These are phyloP conservation scores for Troides helena DNA, from an alignment of 2,888 invertebrate species.

Conservation along the genomic window DNA sequence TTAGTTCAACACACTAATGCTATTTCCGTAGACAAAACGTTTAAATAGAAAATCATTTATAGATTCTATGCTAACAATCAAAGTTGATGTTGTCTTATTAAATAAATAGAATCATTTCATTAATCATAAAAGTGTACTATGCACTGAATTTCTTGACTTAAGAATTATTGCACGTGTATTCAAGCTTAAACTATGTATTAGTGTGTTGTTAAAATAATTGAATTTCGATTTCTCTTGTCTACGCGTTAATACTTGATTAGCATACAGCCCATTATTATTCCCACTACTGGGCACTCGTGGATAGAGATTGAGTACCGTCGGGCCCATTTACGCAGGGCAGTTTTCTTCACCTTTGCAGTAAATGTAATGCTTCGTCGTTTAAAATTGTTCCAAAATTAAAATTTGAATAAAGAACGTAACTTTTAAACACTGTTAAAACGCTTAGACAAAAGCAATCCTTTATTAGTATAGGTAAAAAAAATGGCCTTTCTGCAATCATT, in stretches of 20 bases:
- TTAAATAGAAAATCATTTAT: neutral
- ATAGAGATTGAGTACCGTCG: no score
- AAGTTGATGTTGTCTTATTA: neutral
- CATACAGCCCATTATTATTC: no score
- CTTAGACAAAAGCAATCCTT: slow-evolving; percentile 8
- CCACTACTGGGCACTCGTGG: no score
- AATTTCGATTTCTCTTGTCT: slow-evolving; percentile 9
- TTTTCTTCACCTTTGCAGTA: no score
- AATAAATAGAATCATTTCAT: neutral
- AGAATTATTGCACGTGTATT: neutral
- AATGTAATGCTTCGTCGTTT: neutral
- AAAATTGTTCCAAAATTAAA: neutral
- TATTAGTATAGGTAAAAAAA: slow-evolving; percentile 52
- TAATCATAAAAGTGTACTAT: neutral
- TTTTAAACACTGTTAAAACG: neutral
- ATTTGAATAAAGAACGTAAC: neutral
- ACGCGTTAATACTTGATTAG: neutral
- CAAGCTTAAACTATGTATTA: slow-evolving; percentile 11
- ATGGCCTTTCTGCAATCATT: slow-evolving; percentile 74
- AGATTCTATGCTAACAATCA: neutral
- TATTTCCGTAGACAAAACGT: neutral
- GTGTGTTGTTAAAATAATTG: slow-evolving; percentile 22
- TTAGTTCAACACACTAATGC: slow-evolving; percentile 24
- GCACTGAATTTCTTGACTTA: neutral
- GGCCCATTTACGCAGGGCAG: no score